Percentiles rank a stretch among this genome's conserved stretches.
Evolutionary conservation across 2,888 invertebrate genomes (phyloP).

Genomic region (Lithophane ornitopus): DNA sequence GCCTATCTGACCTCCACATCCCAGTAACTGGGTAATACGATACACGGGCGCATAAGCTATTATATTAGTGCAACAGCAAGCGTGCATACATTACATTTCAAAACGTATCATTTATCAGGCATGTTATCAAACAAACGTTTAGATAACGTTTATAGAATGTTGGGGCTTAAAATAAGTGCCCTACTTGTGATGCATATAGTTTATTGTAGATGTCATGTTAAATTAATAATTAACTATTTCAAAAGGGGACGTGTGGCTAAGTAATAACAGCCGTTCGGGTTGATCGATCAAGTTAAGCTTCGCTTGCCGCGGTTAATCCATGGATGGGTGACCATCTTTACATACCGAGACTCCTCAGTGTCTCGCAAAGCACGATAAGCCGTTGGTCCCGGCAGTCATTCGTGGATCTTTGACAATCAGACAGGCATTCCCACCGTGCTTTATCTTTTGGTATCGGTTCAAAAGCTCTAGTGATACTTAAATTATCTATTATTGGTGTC

Average conservation of each 20-base stretch:
- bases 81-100: slow-evolving; percentile 12
- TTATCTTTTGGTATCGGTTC: neutral
- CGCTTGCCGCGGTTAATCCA: neutral
- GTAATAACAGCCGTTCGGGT: neutral
- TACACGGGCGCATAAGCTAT: too few relatives aligned
- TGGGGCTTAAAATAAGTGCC: slow-evolving; percentile 15
- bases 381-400: neutral
- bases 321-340: too few relatives aligned
- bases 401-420: neutral
- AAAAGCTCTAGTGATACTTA: neutral
- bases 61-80: neutral
- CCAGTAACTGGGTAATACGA: too few relatives aligned
- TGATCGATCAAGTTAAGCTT: neutral
- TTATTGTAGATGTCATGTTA: neutral
- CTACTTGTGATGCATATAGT: slow-evolving; percentile 20
- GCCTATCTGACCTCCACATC: too few relatives aligned
- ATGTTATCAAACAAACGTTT: slow-evolving; percentile 20
- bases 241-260: neutral
- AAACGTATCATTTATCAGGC: slow-evolving; percentile 26
- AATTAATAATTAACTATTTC: neutral
- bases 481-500: neutral
- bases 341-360: neutral
- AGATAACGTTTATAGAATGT: slow-evolving; percentile 26
- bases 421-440: neutral
- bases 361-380: neutral